Conservation (phyloP, 1,140 invertebrate species). For the Macrobrachium rosenbergii region DNA sequence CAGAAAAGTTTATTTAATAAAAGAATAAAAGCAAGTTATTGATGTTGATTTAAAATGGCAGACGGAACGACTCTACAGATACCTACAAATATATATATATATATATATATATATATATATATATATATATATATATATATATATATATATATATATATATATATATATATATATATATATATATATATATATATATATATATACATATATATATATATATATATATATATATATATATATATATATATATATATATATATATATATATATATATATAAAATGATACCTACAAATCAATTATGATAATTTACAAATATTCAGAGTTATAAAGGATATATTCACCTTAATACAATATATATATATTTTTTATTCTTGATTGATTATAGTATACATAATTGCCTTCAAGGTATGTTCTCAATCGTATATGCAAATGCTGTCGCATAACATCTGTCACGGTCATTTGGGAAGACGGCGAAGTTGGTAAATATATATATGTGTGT, state of each 20-base stretch:
- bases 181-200: neutral
- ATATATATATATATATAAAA: neutral
- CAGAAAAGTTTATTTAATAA: neutral
- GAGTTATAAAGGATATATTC: no score
- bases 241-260: conserved; percentile 27
- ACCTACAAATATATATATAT: neutral
- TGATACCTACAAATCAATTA: no score
- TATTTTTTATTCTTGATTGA: no score
- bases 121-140: conserved; percentile 27
- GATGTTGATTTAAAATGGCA: neutral
- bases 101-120: conserved; percentile 27
- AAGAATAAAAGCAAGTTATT: neutral
- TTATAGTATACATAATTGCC: no score
- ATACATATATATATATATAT: conserved; percentile 24
- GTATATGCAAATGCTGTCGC: no score
- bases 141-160: conserved; percentile 22
- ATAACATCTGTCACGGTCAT: no score
- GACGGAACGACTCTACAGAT: no score
- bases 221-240: conserved; percentile 27
- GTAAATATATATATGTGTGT: no score
- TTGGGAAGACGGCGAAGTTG: no score
- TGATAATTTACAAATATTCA: no score
- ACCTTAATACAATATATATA: no score
- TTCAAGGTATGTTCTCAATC: no score
- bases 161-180: conserved; percentile 12